Conservation (phyloP, 2,797 vertebrate genomes). For the Agapornis canus region DNA sequence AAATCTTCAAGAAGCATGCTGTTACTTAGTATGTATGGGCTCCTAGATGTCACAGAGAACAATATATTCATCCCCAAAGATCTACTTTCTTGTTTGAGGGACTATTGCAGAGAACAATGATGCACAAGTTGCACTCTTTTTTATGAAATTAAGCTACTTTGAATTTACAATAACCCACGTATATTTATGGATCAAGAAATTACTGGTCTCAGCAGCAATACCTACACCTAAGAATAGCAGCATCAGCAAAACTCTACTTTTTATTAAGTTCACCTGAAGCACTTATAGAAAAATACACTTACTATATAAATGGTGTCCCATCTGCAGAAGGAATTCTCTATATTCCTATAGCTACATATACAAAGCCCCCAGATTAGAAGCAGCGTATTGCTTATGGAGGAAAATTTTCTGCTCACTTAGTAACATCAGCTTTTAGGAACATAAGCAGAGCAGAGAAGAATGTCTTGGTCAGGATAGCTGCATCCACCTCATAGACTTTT, state of each 20-base stretch:
- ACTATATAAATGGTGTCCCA: not conserved
- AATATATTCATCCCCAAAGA: not conserved
- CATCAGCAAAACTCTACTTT: not conserved
- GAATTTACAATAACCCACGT: not conserved
- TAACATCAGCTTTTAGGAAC: not conserved
- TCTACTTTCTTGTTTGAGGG: accelerated
- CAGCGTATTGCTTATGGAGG: not conserved
- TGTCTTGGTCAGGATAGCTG: not conserved
- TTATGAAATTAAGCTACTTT: not conserved
- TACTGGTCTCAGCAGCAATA: not conserved
- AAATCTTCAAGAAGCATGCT: not conserved
- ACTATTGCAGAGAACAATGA: not conserved
- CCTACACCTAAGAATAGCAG: not conserved
- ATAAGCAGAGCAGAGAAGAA: not conserved
- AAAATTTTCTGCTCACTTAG: not conserved
- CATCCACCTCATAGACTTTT: not conserved
- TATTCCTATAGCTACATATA: not conserved
- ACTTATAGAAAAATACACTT: not conserved
- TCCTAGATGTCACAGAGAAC: not conserved
- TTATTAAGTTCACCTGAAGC: not conserved
- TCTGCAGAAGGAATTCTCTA: not conserved
- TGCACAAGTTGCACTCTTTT: not conserved
- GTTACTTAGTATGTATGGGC: accelerated
- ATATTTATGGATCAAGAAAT: not conserved
- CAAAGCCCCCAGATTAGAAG: not conserved